Percentiles rank a stretch among this genome's conserved stretches.
These are phyloP conservation scores for Lerista edwardsae DNA, from an alignment of 2,797 vertebrate species.

Conservation along the genomic window DNA sequence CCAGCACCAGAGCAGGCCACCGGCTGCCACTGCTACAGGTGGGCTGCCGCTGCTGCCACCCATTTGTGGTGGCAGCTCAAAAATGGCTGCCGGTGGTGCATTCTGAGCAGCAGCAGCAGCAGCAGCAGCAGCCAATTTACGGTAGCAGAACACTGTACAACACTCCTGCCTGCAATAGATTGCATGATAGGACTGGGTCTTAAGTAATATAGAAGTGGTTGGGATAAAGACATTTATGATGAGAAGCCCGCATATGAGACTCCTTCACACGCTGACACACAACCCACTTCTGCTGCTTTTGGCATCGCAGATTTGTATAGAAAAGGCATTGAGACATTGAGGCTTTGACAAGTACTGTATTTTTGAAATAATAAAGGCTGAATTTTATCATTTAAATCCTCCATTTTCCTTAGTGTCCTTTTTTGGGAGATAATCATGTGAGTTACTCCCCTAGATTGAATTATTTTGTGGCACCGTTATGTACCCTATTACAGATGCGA, in stretches of 20 bases:
- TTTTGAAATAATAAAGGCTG: constrained; percentile 8
- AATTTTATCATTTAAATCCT: constrained; percentile 2
- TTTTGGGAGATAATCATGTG: background rate
- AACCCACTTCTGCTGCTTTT: background rate
- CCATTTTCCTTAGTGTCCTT: constrained; percentile 26
- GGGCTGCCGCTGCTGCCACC: too few relatives aligned
- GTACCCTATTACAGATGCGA: constrained; percentile 33
- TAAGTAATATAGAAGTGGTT: background rate
- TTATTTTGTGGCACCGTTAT: background rate
- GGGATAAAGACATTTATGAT: background rate
- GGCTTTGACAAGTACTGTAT: background rate
- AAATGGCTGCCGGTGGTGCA: too few relatives aligned
- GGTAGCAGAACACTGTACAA: too few relatives aligned
- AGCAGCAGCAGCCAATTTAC: too few relatives aligned
- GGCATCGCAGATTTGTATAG: background rate
- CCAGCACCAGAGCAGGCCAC: too few relatives aligned
- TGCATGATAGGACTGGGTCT: too few relatives aligned
- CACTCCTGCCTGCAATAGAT: too few relatives aligned
- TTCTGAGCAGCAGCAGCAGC: too few relatives aligned
- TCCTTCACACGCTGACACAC: background rate
- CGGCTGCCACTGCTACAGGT: too few relatives aligned
- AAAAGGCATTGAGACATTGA: background rate
- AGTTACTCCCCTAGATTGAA: constrained; percentile 33
- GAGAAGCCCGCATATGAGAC: background rate
- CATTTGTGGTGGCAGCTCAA: too few relatives aligned